Conservation (phyloP, 1,140 invertebrate genomes). For the Lepidotrigona ventralis region DNA sequence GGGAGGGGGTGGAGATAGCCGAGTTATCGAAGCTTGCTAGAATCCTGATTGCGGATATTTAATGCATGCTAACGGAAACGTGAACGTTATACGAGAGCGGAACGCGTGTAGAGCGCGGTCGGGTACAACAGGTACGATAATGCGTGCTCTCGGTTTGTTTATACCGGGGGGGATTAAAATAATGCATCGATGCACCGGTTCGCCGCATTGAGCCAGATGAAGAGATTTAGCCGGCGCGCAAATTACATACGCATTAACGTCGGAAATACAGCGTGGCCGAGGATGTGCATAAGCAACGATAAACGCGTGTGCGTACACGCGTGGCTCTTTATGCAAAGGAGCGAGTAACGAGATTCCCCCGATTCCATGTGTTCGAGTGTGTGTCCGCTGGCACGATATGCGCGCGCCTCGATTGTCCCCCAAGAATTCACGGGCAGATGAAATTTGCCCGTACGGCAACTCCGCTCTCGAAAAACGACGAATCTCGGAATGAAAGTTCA, state of each 20-base stretch:
- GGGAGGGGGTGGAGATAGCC: no score
- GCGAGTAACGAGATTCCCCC: neutral
- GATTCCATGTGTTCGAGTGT: neutral
- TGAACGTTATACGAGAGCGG: constrained; percentile 2
- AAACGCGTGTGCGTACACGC: neutral
- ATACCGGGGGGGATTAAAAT: constrained; percentile 63
- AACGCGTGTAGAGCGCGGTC: constrained; percentile 25
- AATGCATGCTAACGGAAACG: constrained; percentile 39
- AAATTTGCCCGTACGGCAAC: no score
- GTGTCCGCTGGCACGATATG: neutral
- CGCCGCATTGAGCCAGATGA: constrained; percentile 58
- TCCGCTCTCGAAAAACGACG: no score
- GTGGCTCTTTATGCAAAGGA: constrained; percentile 6
- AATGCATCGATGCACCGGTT: constrained; percentile 59
- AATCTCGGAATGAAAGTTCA: no score
- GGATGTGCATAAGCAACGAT: neutral
- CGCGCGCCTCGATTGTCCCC: neutral
- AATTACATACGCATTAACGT: constrained; percentile 62
- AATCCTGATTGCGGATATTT: constrained; percentile 46
- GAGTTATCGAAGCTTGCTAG: constrained; percentile 13
- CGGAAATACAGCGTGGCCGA: constrained; percentile 13
- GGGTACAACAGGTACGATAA: constrained; percentile 63
- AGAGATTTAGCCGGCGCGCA: constrained; percentile 58
- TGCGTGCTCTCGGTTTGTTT: constrained; percentile 50
- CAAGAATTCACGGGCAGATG: neutral